Percentiles rank a stretch among this genome's conserved stretches.
These are phyloP conservation scores for Haliclystus octoradiatus DNA, from an alignment of 30 jellyfish, hydroid and myxozoan genomes.

Conservation along the genomic window DNA sequence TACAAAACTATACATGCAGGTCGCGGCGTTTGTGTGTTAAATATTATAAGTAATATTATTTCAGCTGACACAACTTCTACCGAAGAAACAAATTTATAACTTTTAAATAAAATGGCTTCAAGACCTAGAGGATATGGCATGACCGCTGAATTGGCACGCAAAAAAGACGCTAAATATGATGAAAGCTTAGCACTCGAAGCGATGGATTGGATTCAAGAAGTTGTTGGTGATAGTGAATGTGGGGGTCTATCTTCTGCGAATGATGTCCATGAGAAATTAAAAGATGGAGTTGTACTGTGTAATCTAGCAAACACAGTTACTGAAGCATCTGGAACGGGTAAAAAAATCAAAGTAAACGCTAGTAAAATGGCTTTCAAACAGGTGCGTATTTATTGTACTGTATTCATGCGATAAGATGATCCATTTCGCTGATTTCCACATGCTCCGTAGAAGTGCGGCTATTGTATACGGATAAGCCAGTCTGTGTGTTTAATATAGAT, in stretches of 20 bases:
- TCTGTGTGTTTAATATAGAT: neutral
- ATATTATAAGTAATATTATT: too few species aligned
- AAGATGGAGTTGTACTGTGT: slow-evolving; percentile 52
- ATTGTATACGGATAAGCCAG: neutral
- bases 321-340: too few species aligned
- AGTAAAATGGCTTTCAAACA: slow-evolving; percentile 84
- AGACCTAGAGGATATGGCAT: slow-evolving; percentile 51
- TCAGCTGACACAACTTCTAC: too few species aligned
- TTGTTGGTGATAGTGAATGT: slow-evolving; percentile 12
- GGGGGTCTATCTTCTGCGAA: slow-evolving; percentile 21
- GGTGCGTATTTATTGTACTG: neutral
- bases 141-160: slow-evolving; percentile 34
- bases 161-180: slow-evolving; percentile 52
- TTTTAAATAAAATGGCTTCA: slow-evolving; percentile 36
- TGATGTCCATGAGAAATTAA: slow-evolving; percentile 44
- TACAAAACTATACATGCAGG: too few species aligned
- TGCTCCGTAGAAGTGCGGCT: too few species aligned
- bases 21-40: too few species aligned
- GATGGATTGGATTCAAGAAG: slow-evolving; percentile 78
- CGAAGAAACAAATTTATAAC: too few species aligned
- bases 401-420: too few species aligned
- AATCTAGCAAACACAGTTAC: slow-evolving; percentile 15
- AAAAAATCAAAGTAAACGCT: slow-evolving; percentile 61
- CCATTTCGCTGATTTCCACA: too few species aligned
- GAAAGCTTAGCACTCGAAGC: slow-evolving; percentile 55